These are phyloP conservation scores for Chelon labrosus DNA, from an alignment of 2,797 vertebrate genomes.

Conservation along the genomic window DNA sequence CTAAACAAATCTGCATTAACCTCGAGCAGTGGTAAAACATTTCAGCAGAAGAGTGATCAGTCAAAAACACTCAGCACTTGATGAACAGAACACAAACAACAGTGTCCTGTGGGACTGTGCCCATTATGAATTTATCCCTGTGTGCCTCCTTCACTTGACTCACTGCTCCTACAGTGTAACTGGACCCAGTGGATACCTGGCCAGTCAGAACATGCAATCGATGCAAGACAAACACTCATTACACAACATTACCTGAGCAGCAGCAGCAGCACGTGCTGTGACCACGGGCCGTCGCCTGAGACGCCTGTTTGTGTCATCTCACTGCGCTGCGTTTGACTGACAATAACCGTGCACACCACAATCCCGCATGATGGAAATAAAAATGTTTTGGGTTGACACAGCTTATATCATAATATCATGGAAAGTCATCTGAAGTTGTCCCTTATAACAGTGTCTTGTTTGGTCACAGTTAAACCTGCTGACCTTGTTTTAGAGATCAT, in stretches of 20 bases:
- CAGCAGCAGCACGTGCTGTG: constrained; percentile 28
- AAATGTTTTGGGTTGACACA: constrained; percentile 62
- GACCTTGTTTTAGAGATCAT: constrained; percentile 9
- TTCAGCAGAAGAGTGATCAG: neutral
- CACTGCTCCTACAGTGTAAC: constrained; percentile 14
- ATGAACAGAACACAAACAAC: constrained; percentile 29
- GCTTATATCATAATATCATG: constrained; percentile 19
- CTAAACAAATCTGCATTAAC: neutral
- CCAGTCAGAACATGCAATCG: constrained; percentile 59
- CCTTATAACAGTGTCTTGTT: constrained; percentile 38
- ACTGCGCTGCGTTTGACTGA: neutral
- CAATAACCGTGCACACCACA: constrained; percentile 10
- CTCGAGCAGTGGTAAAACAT: neutral
- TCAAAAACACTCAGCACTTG: constrained; percentile 9
- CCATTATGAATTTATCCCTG: constrained; percentile 15
- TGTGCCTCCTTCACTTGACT: constrained; percentile 7
- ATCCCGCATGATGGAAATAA: constrained; percentile 28
- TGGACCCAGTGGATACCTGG: constrained; percentile 50
- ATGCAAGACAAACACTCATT: constrained; percentile 38
- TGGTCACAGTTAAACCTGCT: constrained; percentile 20
- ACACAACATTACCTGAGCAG: constrained; percentile 15
- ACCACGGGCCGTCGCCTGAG: neutral
- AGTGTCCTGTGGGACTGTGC: constrained; percentile 27
- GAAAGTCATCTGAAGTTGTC: constrained; percentile 38
- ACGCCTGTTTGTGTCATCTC: constrained; percentile 15